Base-by-base conservation (phyloP, 2,888 invertebrate genomes). In the Sesamia inferens region DNA sequence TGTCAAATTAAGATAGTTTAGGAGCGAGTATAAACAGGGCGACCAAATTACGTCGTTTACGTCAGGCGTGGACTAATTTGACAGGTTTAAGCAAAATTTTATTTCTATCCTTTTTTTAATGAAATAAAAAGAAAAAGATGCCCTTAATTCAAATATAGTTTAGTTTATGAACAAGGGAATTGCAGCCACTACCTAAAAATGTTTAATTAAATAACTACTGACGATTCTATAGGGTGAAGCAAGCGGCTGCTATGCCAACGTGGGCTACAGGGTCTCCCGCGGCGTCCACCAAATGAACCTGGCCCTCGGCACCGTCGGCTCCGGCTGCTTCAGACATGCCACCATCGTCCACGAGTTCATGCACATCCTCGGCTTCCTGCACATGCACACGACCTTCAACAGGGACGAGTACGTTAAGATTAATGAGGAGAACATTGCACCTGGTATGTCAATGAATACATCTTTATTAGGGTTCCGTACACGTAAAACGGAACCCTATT, bases 311-410 rank as follows among this genome's bases (percentile, higher is more conserved):
- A 67, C 75, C 1, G 92, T 93, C 0, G 97, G 97, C 0, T 92
- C 94, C 2, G 97, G 97, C 61, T 97, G 97, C 89, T 96, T 97
- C 90, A 93, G 96, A 0, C 96, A 97, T 87, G 97, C 97, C 22
- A 97, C 97, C 82, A 97, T 98, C 71, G 97, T 97, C n/a, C 98
- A 98, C 93, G 98, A 98, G 91, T 96, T 98, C 88, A 96, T 95
- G 93, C 96, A 96, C 83, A 94, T 95, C 85, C 91, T 96, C 1
- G 96, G 96, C 70, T 96, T 96, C 92, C 86, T 94, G 1, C 96
- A 96, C 87, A 96, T 96, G 96, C 96, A 96, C 82, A 94, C 95
- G 58, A 95, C 96, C 0, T 87, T 91, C 84, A 84, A 96, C 87
- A 89, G 96, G n/a, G 94, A 96, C 70, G 75, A 94, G 0, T 96